Conservation (phyloP, 2,888 invertebrate species). For the Zeuzera pyrina region DNA sequence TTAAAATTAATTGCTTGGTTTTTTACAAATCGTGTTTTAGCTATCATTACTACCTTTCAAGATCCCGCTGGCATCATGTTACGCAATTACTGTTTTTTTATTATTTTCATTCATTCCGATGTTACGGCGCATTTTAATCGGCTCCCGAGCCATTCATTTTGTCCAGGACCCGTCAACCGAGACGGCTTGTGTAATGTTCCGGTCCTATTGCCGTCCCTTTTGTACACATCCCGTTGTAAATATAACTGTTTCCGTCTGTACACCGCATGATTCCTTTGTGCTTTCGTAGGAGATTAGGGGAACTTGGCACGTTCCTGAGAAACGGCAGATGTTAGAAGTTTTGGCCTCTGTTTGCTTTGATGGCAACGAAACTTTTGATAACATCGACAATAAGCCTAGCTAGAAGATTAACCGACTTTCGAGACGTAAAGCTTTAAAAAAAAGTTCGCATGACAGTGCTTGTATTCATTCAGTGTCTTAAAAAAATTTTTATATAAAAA, state of each 20-base stretch:
- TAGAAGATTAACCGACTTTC: slow-evolving; percentile 25
- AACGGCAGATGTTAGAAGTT: slow-evolving; percentile 63
- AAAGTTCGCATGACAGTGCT: no score
- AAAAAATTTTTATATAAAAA: no score
- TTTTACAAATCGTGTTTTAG: no score
- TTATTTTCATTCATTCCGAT: slow-evolving; percentile 60
- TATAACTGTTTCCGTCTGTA: slow-evolving; percentile 28
- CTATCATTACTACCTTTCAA: slow-evolving; percentile 23
- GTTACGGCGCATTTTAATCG: slow-evolving; percentile 61
- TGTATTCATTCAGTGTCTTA: no score
- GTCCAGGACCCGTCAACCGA: slow-evolving; percentile 65
- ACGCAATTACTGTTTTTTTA: slow-evolving; percentile 52
- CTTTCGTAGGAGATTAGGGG: slow-evolving; percentile 57
- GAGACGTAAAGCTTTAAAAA: no score
- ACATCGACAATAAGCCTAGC: slow-evolving; percentile 28
- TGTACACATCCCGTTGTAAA: slow-evolving; percentile 22
- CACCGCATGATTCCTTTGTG: slow-evolving; percentile 54
- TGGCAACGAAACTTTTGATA: slow-evolving; percentile 43
- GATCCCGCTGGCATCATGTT: slow-evolving; percentile 42
- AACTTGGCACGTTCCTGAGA: slow-evolving; percentile 66
- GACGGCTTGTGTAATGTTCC: slow-evolving; percentile 65
- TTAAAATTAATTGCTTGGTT: no score
- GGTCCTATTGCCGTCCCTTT: slow-evolving; percentile 27
- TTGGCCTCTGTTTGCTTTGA: slow-evolving; percentile 21
- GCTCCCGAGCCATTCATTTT: slow-evolving; percentile 60